phyloP scores from a whole-genome alignment of 2,113 vertebrate genomes.

The Ramphastos sulfuratus region DNA sequence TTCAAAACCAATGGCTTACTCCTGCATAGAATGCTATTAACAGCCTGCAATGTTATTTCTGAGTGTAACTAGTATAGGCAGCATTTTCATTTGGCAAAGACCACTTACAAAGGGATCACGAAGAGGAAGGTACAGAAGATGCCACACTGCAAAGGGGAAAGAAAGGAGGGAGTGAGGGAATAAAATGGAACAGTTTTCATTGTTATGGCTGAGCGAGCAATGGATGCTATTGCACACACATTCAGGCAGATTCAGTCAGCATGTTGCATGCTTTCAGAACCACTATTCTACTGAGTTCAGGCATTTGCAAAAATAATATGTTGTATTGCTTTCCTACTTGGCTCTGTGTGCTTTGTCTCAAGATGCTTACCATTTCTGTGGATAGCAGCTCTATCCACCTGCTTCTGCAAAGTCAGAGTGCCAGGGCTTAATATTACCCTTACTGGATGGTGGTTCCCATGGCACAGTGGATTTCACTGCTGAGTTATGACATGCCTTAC shows the following conservation, averaged over 20 bases:
- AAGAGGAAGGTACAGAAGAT: not conserved
- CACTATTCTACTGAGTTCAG: not conserved
- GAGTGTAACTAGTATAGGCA: not conserved
- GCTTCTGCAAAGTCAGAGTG: not conserved
- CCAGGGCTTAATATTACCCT: not conserved
- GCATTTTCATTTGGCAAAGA: constrained; percentile 4
- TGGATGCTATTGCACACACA: not conserved
- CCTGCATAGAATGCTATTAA: constrained; percentile 17
- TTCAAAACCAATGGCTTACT: constrained; percentile 5
- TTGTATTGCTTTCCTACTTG: not conserved
- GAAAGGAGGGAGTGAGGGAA: not conserved
- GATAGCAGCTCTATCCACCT: not conserved
- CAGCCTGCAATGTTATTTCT: not conserved
- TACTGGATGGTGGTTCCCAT: not conserved
- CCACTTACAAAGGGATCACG: not conserved
- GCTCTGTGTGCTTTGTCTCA: not conserved
- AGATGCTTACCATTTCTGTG: not conserved
- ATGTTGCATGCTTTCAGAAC: not conserved
- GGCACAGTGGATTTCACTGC: not conserved
- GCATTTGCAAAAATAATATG: not conserved
- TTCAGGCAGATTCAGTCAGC: not conserved
- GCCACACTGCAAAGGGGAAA: not conserved
- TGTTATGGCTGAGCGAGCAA: not conserved
- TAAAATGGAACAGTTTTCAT: not conserved
- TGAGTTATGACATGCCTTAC: not conserved